Conservation (phyloP, 2,888 invertebrate genomes). For the Podabrus alpinus region DNA sequence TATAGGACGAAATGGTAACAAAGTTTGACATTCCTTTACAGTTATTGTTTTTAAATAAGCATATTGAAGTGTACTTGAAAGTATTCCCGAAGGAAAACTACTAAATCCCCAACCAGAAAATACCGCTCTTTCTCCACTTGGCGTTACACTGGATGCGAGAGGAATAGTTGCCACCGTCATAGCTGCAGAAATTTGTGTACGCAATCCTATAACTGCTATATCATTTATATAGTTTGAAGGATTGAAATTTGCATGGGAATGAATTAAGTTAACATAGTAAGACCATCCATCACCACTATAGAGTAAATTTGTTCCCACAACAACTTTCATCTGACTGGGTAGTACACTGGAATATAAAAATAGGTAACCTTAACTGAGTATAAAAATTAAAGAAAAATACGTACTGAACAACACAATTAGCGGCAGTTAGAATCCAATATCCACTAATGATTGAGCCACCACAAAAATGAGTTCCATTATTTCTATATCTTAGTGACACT, state of each 20-base stretch:
- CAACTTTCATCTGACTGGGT: slow-evolving; percentile 41
- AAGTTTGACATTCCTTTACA: slow-evolving; percentile 55
- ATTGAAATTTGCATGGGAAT: slow-evolving; percentile 56
- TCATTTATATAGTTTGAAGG: slow-evolving; percentile 31
- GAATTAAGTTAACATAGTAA: slow-evolving; percentile 51
- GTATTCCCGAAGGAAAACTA: slow-evolving; percentile 58
- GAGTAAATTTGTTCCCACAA: slow-evolving; percentile 59
- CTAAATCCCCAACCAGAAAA: slow-evolving; percentile 36
- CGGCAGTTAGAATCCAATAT: slow-evolving; percentile 56
- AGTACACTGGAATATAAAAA: not conserved
- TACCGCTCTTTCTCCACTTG: not conserved
- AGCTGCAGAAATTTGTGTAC: not conserved
- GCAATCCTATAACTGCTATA: slow-evolving; percentile 29
- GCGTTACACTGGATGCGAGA: not conserved
- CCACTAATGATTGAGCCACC: slow-evolving; percentile 57
- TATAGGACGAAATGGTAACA: slow-evolving; percentile 45
- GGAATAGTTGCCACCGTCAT: not conserved
- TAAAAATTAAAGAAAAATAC: not conserved
- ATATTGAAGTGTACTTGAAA: slow-evolving; percentile 61
- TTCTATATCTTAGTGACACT: slow-evolving; percentile 51
- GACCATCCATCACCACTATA: slow-evolving; percentile 55
- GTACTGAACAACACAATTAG: slow-evolving; percentile 57
- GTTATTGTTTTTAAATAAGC: slow-evolving; percentile 58
- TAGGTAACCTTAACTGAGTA: not conserved
- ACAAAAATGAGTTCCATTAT: slow-evolving; percentile 53